Evolutionary conservation across 2,113 vertebrate genomes (phyloP).

Genomic region (Rhegmatorhina hoffmannsi): DNA sequence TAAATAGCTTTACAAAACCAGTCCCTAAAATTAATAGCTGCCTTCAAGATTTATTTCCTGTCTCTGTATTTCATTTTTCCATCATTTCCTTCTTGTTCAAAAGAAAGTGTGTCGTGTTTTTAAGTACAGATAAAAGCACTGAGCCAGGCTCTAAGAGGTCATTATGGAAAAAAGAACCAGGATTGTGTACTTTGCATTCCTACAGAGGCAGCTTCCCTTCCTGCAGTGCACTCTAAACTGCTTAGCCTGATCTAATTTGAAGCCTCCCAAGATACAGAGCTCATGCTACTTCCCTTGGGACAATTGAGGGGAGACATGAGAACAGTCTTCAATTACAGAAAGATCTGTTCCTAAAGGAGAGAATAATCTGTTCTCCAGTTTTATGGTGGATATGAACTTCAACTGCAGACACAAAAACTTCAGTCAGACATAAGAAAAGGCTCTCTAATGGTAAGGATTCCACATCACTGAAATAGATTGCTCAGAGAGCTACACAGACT

Average conservation of each 20-base stretch:
- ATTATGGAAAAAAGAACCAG: conserved; percentile 17
- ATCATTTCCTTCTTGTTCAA: conserved; percentile 28
- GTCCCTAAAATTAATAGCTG: not conserved
- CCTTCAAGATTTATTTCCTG: conserved; percentile 49
- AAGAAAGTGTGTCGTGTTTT: conserved; percentile 11
- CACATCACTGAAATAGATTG: not conserved
- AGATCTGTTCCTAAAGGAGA: not conserved
- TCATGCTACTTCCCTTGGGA: conserved; percentile 8
- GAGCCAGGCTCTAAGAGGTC: not conserved
- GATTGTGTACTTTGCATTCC: not conserved
- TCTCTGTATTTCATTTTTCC: conserved; percentile 46
- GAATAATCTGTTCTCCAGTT: conserved; percentile 25
- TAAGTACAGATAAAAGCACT: conserved; percentile 33
- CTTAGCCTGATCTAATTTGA: conserved; percentile 37
- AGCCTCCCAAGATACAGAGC: not conserved
- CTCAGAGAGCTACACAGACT: not conserved
- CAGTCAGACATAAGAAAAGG: not conserved
- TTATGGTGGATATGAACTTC: conserved; percentile 20
- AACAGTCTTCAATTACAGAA: conserved; percentile 30
- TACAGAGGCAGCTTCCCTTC: conserved; percentile 13
- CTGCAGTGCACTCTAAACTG: not conserved
- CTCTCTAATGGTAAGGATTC: not conserved
- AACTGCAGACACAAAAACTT: not conserved
- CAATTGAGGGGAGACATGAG: not conserved
- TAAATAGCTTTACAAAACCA: conserved; percentile 42